A percentile compares a stretch with the other conserved stretches of the same genome.
These are phyloP conservation scores for Apoda limacodes DNA, from an alignment of 2,888 invertebrate species.

Conservation along the genomic window DNA sequence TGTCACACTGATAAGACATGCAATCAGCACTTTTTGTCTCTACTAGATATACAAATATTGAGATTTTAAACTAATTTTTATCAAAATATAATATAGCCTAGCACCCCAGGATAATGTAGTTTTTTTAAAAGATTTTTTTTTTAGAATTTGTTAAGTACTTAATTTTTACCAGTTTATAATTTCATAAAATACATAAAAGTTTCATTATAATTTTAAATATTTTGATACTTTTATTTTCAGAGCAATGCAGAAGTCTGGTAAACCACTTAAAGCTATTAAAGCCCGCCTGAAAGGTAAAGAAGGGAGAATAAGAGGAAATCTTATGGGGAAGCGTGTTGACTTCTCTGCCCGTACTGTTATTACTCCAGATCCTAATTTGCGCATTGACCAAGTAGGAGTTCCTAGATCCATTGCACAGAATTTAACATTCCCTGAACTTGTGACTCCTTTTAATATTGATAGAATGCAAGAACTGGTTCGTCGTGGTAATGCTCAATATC, in stretches of 20 bases:
- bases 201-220: too few relatives aligned
- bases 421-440: conserved; percentile 98
- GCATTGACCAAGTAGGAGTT: conserved; percentile 97
- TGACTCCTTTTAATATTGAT: conserved; percentile 99
- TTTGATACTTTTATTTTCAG: too few relatives aligned
- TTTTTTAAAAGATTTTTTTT: too few relatives aligned
- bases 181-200: too few relatives aligned
- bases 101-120: too few relatives aligned
- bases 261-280: conserved; percentile 97
- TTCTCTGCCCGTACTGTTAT: conserved; percentile 99
- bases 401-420: conserved; percentile 99
- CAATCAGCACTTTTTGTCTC: too few relatives aligned
- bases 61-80: too few relatives aligned
- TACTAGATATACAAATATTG: too few relatives aligned
- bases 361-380: conserved; percentile 94
- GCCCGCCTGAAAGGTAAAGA: conserved; percentile 98
- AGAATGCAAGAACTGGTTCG: conserved; percentile 93
- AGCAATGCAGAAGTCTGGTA: conserved; percentile 99
- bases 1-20: too few relatives aligned
- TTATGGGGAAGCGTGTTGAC: conserved; percentile 99
- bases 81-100: too few relatives aligned
- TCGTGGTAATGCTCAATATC: conserved; percentile 97
- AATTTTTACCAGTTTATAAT: too few relatives aligned
- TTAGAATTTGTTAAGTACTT: too few relatives aligned
- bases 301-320: conserved; percentile 97